A percentile compares a stretch with the other conserved stretches of the same genome.
phyloP scores from a whole-genome alignment of 2,113 vertebrate genomes.

The Dasyprocta punctata region DNA sequence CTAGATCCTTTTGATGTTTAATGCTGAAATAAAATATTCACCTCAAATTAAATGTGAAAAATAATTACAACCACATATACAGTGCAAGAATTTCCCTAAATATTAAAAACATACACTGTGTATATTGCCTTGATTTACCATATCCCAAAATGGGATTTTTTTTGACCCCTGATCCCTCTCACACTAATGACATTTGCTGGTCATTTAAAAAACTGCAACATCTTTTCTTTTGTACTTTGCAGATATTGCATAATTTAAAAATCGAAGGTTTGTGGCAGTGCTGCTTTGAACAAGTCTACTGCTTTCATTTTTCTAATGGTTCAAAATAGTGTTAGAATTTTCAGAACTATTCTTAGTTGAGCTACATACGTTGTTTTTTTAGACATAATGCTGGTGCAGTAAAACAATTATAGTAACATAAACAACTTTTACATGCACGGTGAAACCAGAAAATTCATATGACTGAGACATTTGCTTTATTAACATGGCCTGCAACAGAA shows the following conservation, averaged over 20 bases:
- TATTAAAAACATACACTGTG: not conserved
- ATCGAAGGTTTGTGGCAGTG: not conserved
- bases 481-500: not conserved
- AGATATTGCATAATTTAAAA: not conserved
- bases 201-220: not conserved
- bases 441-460: not conserved
- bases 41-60: not conserved
- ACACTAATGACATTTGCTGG: not conserved
- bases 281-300: not conserved
- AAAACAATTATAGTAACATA: not conserved
- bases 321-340: not conserved
- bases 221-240: not conserved
- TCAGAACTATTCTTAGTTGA: not conserved
- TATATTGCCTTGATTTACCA: not conserved
- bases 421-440: not conserved
- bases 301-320: not conserved
- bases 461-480: not conserved
- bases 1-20: not conserved
- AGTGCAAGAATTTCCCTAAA: not conserved
- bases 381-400: not conserved
- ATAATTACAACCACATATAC: not conserved
- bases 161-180: not conserved
- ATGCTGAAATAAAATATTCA: not conserved
- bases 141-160: not conserved
- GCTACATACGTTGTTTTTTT: not conserved